Evolutionary conservation across 2,113 vertebrate species (phyloP), one percentile per base, ranked within the genome.

Genomic region (Phasianus colchicus): DNA sequence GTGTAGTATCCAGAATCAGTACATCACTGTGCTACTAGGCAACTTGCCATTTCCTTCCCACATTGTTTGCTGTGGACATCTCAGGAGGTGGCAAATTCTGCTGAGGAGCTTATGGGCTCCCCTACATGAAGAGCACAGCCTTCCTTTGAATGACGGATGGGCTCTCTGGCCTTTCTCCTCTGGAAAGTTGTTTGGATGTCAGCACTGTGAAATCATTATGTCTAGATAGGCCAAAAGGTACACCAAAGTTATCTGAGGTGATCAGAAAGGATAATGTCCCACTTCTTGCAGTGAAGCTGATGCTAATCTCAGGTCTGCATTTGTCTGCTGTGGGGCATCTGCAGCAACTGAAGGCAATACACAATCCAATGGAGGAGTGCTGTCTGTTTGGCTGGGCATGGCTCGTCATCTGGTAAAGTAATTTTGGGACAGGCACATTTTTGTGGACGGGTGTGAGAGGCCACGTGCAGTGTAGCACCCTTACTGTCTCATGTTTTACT

Each of bases 371-470:
- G 38, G 64, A 94, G 48, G n/a, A 88, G 22, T 13, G 9, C 38
- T 74, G 36, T 76, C 82, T 92, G 20, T 80, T 95, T 77, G 67
- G 64, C 58, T 78, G 4, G 75, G 63, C 83, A 63, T 4, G 4
- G 34, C 40, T 91, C 4, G 30, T 93, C 92, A 88, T 94, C 79
- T 86, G 93, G 92, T 86, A 66, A 27, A 40, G 57, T 72, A 69
- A 52, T 83, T 91, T 71, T 65, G 61, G 84, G 64, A 48, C 55
- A 48, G 72, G 48, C 10, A 8, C 89, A 95, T 95, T 94, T 90
- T 95, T 96, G 93, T 88, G 79, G 93, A 66, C 0, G 12, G 72
- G 50, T 6, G 75, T 96, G 65, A 81, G 81, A 86, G 47, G 78
- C 74, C 83, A 29, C 20, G 32, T 1, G 42, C 72, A 75, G 75